Percentiles rank a stretch among this genome's conserved stretches.
Evolutionary conservation across 1,140 invertebrate genomes (phyloP).

Genomic region (Uloborus diversus): DNA sequence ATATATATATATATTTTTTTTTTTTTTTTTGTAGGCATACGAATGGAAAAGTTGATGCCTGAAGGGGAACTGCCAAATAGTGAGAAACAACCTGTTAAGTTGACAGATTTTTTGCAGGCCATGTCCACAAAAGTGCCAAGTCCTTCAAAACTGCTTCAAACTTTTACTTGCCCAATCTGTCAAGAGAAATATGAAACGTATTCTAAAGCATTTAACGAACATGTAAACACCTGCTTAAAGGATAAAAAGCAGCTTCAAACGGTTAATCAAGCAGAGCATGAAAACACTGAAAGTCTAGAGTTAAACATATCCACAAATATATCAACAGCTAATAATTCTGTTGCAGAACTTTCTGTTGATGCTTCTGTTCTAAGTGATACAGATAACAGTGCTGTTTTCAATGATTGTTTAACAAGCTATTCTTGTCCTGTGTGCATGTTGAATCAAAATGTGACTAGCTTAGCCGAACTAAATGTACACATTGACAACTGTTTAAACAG

Average conservation of each 20-base stretch:
- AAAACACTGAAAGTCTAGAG: too few species aligned
- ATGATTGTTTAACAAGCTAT: too few species aligned
- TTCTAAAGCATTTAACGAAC: neutral
- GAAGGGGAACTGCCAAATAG: constrained; percentile 1
- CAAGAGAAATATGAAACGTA: neutral
- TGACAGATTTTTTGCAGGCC: constrained; percentile 17
- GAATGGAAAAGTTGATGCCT: constrained; percentile 25
- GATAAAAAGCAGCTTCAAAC: too few species aligned
- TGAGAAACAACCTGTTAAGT: constrained; percentile 22
- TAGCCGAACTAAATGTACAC: constrained; percentile 63
- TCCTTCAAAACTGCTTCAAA: neutral
- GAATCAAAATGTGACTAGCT: constrained; percentile 53
- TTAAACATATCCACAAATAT: too few species aligned
- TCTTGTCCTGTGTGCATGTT: constrained; percentile 63
- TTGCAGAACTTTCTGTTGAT: too few species aligned
- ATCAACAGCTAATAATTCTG: too few species aligned
- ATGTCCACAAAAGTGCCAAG: neutral
- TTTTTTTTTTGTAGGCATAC: constrained; percentile 48
- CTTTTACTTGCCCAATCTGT: neutral
- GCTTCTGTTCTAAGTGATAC: too few species aligned
- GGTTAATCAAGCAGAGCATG: too few species aligned
- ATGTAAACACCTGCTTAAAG: neutral
- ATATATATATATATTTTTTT: constrained; percentile 64
- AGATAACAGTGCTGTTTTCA: too few species aligned
- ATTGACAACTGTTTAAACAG: constrained; percentile 63